Evolutionary conservation across 2,888 invertebrate genomes (phyloP).

Genomic region (Eupeodes latifasciatus): DNA sequence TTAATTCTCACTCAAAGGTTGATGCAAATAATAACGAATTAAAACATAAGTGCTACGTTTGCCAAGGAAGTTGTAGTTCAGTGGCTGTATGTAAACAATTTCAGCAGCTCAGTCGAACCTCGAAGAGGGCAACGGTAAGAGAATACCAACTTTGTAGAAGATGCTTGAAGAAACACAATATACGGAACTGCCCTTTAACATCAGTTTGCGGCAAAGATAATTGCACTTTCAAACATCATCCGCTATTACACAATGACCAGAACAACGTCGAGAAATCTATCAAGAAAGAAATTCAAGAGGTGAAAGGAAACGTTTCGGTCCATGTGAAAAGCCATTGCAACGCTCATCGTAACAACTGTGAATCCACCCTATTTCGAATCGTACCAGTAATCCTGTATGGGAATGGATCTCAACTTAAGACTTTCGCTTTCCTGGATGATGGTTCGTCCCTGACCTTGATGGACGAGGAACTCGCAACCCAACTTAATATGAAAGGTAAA

Average conservation of each 20-base stretch:
- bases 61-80: background rate
- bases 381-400: constrained; percentile 6
- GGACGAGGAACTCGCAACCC: constrained; percentile 14
- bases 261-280: background rate
- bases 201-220: constrained; percentile 9
- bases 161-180: constrained; percentile 30
- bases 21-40: background rate
- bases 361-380: background rate
- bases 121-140: constrained; percentile 17
- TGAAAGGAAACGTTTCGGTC: constrained; percentile 9
- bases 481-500: constrained; percentile 8
- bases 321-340: background rate
- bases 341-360: background rate
- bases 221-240: constrained; percentile 37
- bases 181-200: constrained; percentile 15
- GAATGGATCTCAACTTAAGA: background rate
- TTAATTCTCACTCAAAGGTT: background rate
- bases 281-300: background rate
- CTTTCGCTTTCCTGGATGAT: background rate
- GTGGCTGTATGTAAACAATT: constrained; percentile 1
- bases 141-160: constrained; percentile 25
- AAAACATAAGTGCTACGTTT: background rate
- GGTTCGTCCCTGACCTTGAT: background rate
- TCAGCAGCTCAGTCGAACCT: background rate
- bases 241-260: background rate